Evolutionary conservation across 2,888 invertebrate species (phyloP).

Genomic region (Pecten maximus): DNA sequence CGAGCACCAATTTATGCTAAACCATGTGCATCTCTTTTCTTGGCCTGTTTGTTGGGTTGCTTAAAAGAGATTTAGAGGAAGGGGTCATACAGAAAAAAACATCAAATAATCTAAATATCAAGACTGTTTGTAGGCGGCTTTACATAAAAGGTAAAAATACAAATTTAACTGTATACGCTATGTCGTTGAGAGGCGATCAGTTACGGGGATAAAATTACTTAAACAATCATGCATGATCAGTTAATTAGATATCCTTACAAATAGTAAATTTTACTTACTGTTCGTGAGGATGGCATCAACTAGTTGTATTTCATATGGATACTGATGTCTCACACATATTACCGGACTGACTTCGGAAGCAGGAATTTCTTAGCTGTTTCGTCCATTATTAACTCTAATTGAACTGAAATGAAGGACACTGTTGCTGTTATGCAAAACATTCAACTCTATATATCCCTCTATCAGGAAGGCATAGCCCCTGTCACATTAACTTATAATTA

Average conservation of each 20-base stretch:
- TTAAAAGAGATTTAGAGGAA: background rate
- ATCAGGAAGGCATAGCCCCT: background rate
- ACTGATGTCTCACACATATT: background rate
- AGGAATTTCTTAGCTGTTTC: background rate
- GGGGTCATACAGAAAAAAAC: background rate
- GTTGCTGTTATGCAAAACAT: too few species aligned
- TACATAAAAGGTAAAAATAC: background rate
- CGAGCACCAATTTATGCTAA: background rate
- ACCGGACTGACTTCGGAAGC: background rate
- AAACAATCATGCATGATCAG: background rate
- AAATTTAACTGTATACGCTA: too few species aligned
- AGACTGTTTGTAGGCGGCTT: background rate
- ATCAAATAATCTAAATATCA: background rate
- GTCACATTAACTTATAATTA: background rate
- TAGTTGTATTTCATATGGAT: background rate
- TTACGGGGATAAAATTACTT: too few species aligned
- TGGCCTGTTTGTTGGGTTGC: background rate
- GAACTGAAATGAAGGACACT: background rate
- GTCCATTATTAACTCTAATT: background rate
- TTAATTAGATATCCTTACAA: background rate
- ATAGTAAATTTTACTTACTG: background rate
- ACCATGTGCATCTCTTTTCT: background rate
- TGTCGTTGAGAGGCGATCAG: too few species aligned
- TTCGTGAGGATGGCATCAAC: background rate
- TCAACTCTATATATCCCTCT: too few species aligned